Percentiles rank a stretch among this genome's conserved stretches.
phyloP scores from a whole-genome alignment of 2,888 invertebrate genomes.

The Leucophora obtusa region DNA sequence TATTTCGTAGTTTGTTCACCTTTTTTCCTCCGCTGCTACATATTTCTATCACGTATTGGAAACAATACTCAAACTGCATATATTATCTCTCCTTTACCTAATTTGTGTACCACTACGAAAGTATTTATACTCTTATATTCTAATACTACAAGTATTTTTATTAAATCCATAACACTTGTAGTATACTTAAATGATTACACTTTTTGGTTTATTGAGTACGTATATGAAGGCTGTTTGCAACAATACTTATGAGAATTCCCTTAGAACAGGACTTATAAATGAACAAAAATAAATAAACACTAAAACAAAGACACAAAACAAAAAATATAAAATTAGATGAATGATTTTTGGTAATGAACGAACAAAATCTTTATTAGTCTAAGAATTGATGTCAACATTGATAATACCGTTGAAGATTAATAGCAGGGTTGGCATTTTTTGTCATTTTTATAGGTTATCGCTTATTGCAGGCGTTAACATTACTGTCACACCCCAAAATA shows the following conservation, averaged over 20 bases:
- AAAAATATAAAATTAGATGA: conserved; percentile 17
- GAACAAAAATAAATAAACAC: neutral
- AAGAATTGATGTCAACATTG: conserved; percentile 65
- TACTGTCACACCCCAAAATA: conserved; percentile 55
- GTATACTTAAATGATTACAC: conserved; percentile 24
- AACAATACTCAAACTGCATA: no score
- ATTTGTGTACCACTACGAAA: no score
- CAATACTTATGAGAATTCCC: neutral
- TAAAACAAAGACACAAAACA: neutral
- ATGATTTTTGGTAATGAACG: conserved; percentile 21
- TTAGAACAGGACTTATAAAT: neutral
- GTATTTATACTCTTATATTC: no score
- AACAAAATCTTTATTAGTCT: conserved; percentile 15
- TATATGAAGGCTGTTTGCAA: neutral
- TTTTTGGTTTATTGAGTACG: conserved; percentile 16
- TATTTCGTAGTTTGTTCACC: no score
- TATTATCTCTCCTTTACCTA: no score
- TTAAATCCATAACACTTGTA: conserved; percentile 34
- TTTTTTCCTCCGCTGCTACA: no score
- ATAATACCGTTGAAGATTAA: conserved; percentile 66
- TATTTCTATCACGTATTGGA: no score
- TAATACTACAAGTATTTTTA: conserved; percentile 5
- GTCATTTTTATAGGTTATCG: conserved; percentile 66
- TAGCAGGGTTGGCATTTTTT: conserved; percentile 65
- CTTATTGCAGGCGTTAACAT: conserved; percentile 65